These are phyloP conservation scores for Colletes latitarsis DNA, from an alignment of 1,140 invertebrate species.

Conservation along the genomic window DNA sequence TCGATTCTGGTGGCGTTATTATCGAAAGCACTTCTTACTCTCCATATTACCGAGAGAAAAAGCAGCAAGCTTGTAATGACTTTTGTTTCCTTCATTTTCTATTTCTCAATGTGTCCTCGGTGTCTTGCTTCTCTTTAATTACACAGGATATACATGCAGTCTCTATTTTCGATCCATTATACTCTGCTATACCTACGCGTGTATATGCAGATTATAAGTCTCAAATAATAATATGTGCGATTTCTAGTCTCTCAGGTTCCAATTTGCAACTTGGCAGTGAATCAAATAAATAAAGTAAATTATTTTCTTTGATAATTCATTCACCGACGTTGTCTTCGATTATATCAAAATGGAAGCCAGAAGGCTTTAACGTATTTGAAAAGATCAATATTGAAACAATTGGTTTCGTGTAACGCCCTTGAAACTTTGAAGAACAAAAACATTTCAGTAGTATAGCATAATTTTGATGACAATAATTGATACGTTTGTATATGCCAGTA, in stretches of 20 bases:
- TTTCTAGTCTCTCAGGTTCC: background rate
- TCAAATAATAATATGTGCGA: background rate
- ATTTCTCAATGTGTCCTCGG: background rate
- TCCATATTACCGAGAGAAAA: conserved; percentile 5
- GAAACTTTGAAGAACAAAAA: background rate
- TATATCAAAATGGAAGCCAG: too few relatives aligned
- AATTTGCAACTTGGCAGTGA: background rate
- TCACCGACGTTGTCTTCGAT: too few relatives aligned
- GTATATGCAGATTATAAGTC: background rate
- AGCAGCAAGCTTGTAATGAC: conserved; percentile 28
- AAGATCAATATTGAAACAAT: background rate
- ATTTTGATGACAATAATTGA: background rate
- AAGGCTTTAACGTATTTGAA: background rate
- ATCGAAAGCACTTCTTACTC: background rate
- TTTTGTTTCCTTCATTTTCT: conserved; percentile 6
- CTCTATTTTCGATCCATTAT: background rate
- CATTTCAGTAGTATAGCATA: too few relatives aligned
- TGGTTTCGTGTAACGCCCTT: background rate
- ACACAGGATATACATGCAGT: too few relatives aligned
- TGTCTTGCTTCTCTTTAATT: too few relatives aligned
- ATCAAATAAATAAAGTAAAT: too few relatives aligned
- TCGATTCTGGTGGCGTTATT: conserved; percentile 77
- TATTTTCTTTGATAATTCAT: too few relatives aligned
- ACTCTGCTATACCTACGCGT: background rate
- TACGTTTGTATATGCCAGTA: background rate